These are phyloP conservation scores for Ormia ochracea DNA, from an alignment of 2,888 invertebrate genomes.

Conservation along the genomic window DNA sequence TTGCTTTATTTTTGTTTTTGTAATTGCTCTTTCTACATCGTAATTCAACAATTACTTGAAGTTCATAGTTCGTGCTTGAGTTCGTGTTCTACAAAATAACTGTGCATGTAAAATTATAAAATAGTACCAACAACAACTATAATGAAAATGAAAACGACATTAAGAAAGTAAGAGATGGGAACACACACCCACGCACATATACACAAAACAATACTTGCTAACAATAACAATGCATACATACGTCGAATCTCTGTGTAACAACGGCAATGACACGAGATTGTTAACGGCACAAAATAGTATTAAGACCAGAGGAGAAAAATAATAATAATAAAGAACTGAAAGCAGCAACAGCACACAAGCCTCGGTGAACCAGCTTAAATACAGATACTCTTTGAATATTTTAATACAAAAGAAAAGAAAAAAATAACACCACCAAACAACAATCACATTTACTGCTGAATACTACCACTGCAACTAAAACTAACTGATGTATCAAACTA, in stretches of 20 bases:
- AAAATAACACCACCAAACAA: constrained; percentile 6
- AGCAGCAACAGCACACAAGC: neutral
- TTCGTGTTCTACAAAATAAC: constrained; percentile 58
- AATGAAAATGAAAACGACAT: constrained; percentile 42
- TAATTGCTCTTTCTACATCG: constrained; percentile 3
- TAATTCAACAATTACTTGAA: constrained; percentile 58
- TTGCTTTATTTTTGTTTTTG: too few relatives aligned
- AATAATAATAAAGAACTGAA: too few relatives aligned
- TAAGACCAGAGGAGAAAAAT: neutral
- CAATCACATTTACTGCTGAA: constrained; percentile 7
- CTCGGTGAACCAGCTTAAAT: neutral
- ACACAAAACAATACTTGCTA: neutral
- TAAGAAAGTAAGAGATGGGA: constrained; percentile 15
- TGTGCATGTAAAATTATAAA: constrained; percentile 40
- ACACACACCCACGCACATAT: neutral
- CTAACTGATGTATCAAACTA: constrained; percentile 52
- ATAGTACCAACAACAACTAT: neutral
- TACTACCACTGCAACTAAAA: constrained; percentile 1
- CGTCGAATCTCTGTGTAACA: constrained; percentile 52
- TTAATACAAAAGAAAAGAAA: neutral
- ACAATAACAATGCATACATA: too few relatives aligned
- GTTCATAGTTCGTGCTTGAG: constrained; percentile 62
- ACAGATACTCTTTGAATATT: constrained; percentile 1
- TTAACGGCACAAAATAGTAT: constrained; percentile 11
- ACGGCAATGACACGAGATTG: constrained; percentile 57